These are phyloP conservation scores for Rhombomys opimus DNA, from an alignment of 2,113 vertebrate species.

Conservation along the genomic window DNA sequence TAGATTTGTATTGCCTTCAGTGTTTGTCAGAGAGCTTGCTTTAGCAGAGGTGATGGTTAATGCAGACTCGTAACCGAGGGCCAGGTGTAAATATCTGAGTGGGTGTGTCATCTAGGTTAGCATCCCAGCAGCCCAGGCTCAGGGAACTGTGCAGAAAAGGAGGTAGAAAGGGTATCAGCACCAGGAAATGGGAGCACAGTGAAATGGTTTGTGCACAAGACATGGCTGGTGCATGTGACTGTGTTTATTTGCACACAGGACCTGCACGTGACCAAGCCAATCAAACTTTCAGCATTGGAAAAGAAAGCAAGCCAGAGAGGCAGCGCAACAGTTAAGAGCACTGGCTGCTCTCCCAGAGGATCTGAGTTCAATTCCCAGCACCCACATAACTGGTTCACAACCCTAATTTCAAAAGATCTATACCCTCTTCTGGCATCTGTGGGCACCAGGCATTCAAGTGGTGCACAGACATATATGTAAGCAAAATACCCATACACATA, in stretches of 20 bases:
- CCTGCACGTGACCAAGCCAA: no score
- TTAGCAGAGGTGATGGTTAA: background rate
- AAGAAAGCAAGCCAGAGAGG: background rate
- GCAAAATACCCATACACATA: background rate
- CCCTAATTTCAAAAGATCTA: background rate
- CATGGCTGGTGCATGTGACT: background rate
- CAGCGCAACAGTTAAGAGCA: background rate
- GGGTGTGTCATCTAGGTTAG: background rate
- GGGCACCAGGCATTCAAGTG: background rate
- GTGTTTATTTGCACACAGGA: background rate
- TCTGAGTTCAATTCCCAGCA: background rate
- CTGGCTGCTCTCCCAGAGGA: background rate
- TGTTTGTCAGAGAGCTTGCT: background rate
- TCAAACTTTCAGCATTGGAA: no score
- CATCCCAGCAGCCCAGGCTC: background rate
- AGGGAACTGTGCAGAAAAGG: no score
- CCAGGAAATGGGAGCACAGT: background rate
- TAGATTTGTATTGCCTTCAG: no score
- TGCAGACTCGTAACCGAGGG: background rate
- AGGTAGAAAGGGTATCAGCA: background rate
- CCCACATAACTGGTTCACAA: background rate
- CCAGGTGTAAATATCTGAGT: no score
- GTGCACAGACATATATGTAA: background rate
- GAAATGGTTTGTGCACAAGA: background rate
- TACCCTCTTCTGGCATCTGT: background rate